Base-by-base conservation (phyloP, 2,888 invertebrate species). In the Leucania comma region DNA sequence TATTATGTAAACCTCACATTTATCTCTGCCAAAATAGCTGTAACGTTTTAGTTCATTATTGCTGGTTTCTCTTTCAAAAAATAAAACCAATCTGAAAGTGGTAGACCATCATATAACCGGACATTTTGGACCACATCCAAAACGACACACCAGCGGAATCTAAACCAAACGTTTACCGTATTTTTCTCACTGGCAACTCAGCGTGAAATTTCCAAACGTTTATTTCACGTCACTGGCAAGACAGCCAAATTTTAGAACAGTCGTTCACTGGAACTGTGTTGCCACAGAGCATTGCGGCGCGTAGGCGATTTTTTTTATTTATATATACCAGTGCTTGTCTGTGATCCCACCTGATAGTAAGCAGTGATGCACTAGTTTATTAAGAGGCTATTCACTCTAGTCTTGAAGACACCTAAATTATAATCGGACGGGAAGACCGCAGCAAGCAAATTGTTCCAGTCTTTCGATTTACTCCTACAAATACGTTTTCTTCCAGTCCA, bases 81-180 rank as follows among this genome's bases (percentile, higher is more conserved):
- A 51, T 42, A 51, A 46, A 62, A 29, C 20, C 20, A 56, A 46
- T 42, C 14, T 26, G n/a, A 20, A 59, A 65, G n/a, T 46, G 22
- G 51, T 24, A 14, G 26, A 22, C 17, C 12, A 26, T 8, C n/a
- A 26, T 38, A 68, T 68, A 66, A 63, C 35, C 38, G 20, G n/a
- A 56, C 24, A 38, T 8, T 51, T 66, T 78, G 78, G 81, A 76
- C 32, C 29, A n/a, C 24, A 51, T 70, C 81, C 81, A 78, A 75
- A 29, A 65, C 32, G 22, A 26, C 42, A 78, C 24, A 22, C 42
- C 58, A 64, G 24, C 20, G 24, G 63, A 76, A 61, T 70, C 24
- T 24, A 32, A 78, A 59, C 4, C 51, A 58, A 68, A 58, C 26
- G 64, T 67, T 74, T 67, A 35, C 50, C 24, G 64, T 65, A 68